Conservation (phyloP, 2,113 vertebrate species). For the Paedocypris sp. region DNA sequence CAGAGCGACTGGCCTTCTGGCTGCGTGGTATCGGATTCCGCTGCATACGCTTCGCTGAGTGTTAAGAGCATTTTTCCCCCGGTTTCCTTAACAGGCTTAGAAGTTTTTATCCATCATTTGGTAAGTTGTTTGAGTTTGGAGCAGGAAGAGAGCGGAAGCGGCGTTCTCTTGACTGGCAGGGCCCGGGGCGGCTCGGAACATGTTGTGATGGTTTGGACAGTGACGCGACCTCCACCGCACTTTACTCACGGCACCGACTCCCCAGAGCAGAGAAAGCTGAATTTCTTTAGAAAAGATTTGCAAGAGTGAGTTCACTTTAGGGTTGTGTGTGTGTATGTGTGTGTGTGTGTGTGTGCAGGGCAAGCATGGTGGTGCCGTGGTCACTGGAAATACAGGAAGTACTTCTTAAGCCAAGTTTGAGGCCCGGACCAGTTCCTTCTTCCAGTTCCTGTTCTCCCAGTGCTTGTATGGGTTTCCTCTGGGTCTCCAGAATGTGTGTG, state of each 20-base stretch:
- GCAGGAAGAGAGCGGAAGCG: slow-evolving; percentile 42
- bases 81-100: slow-evolving; percentile 12
- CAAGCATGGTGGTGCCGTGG: too few relatives aligned
- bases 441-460: too few relatives aligned
- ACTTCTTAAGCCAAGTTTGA: too few relatives aligned
- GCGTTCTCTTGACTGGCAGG: neutral
- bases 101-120: slow-evolving; percentile 48
- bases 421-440: too few relatives aligned
- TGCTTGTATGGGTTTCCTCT: too few relatives aligned
- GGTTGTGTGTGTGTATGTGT: neutral
- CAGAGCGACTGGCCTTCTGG: slow-evolving; percentile 32
- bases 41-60: slow-evolving; percentile 23
- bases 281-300: too few relatives aligned
- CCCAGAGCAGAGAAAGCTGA: too few relatives aligned
- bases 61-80: slow-evolving; percentile 44
- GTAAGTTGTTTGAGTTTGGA: slow-evolving; percentile 51
- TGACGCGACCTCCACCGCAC: neutral
- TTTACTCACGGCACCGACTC: too few relatives aligned
- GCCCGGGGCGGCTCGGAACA: slow-evolving; percentile 9
- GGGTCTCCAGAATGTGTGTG: too few relatives aligned
- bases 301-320: too few relatives aligned
- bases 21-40: slow-evolving; percentile 38
- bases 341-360: neutral
- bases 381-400: too few relatives aligned
- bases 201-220: slow-evolving; percentile 26